Evolutionary conservation across 2,888 invertebrate species (phyloP).

Genomic region (Cataglyphis cursor): DNA sequence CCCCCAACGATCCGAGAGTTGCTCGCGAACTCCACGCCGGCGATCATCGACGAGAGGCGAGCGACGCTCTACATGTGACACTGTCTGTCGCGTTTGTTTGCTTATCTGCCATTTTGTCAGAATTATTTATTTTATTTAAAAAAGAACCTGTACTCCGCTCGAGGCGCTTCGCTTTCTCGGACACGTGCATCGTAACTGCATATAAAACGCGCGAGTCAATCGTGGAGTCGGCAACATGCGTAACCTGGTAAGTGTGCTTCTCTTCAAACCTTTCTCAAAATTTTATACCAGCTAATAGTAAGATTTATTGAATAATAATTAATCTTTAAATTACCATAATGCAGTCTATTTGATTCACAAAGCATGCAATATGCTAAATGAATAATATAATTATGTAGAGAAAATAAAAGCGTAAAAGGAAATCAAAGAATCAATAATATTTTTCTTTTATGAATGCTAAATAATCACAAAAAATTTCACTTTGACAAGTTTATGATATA

Average conservation of each 20-base stretch:
- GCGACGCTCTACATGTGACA: constrained; percentile 76
- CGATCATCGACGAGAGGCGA: constrained; percentile 79
- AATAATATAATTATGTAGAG: background rate
- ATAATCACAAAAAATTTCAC: background rate
- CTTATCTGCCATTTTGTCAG: constrained; percentile 37
- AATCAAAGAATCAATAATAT: background rate
- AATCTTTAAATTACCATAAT: background rate
- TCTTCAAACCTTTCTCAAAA: background rate
- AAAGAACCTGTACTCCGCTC: constrained; percentile 19
- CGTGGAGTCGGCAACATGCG: constrained; percentile 75
- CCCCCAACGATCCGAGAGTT: constrained; percentile 85
- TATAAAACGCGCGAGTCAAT: constrained; percentile 65
- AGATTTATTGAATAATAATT: background rate
- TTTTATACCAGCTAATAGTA: background rate
- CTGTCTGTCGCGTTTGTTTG: constrained; percentile 49
- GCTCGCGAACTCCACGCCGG: constrained; percentile 84
- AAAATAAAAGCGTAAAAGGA: background rate
- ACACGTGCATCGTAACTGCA: constrained; percentile 45
- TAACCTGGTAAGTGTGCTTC: constrained; percentile 75
- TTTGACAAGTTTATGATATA: background rate
- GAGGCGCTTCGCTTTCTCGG: constrained; percentile 58
- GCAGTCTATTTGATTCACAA: background rate
- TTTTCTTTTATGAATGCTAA: background rate
- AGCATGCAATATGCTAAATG: background rate
- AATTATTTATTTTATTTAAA: constrained; percentile 9